Conservation (phyloP, 2,888 invertebrate species). For the Netelia melanura region DNA sequence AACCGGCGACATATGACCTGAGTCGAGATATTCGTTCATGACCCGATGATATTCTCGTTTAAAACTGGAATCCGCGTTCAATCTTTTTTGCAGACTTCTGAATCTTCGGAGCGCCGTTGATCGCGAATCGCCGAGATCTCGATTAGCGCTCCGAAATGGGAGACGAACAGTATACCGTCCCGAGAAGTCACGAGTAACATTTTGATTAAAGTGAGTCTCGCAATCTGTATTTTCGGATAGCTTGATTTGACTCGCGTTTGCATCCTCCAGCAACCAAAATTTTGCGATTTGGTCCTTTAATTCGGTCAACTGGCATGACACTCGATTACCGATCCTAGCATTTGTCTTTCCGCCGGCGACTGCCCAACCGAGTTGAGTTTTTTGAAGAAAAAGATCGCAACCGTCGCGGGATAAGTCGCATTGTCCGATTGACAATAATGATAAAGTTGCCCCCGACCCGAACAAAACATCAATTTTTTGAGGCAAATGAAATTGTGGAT, state of each 20-base stretch:
- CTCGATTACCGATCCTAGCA: background rate
- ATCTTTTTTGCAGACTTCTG: constrained; percentile 36
- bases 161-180: constrained; percentile 25
- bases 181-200: constrained; percentile 21
- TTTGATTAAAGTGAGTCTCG: constrained; percentile 32
- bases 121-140: constrained; percentile 63
- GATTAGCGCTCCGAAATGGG: constrained; percentile 49
- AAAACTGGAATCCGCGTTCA: constrained; percentile 36
- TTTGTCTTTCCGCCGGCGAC: background rate
- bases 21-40: constrained; percentile 60
- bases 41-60: constrained; percentile 60
- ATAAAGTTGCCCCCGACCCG: constrained; percentile 36
- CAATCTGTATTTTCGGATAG: constrained; percentile 28
- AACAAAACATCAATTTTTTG: constrained; percentile 58
- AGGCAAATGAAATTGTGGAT: constrained; percentile 66
- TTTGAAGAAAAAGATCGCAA: constrained; percentile 38
- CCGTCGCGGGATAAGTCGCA: constrained; percentile 36
- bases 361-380: too few relatives aligned
- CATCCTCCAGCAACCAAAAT: constrained; percentile 44
- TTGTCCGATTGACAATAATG: constrained; percentile 49
- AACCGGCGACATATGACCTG: constrained; percentile 57
- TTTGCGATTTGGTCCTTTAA: constrained; percentile 20
- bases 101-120: constrained; percentile 53
- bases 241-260: constrained; percentile 37
- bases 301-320: background rate